Evolutionary conservation across 2,113 vertebrate genomes (phyloP).

Genomic region (Macrotis lagotis): DNA sequence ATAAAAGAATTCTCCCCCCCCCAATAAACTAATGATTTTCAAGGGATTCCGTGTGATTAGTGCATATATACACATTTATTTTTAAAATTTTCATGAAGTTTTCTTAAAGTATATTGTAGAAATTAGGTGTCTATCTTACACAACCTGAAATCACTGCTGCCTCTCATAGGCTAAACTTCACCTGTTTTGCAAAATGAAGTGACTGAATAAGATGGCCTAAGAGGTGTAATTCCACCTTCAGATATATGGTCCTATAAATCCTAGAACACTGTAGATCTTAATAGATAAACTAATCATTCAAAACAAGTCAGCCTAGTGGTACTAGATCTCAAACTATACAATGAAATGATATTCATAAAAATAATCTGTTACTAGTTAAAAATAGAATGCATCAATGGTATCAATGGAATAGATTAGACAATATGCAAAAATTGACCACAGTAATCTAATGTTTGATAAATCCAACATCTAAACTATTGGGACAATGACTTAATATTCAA

Average conservation of each 20-base stretch:
- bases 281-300: background rate
- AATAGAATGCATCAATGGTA: background rate
- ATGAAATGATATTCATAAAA: background rate
- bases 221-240: background rate
- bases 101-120: background rate
- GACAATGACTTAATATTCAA: background rate
- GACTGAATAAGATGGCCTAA: background rate
- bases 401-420: background rate
- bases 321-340: background rate
- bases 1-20: background rate
- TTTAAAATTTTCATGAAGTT: no score
- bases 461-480: background rate
- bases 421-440: background rate
- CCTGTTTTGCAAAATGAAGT: background rate
- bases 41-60: background rate
- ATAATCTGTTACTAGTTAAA: background rate
- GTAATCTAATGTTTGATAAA: background rate
- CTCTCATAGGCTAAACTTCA: background rate
- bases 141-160: background rate
- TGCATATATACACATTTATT: background rate
- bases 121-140: background rate
- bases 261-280: background rate
- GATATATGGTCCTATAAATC: background rate
- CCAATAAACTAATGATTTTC: background rate
- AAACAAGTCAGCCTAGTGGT: background rate